phyloP scores from a whole-genome alignment of 2,797 vertebrate species.

The Gymnopithys bicolor region DNA sequence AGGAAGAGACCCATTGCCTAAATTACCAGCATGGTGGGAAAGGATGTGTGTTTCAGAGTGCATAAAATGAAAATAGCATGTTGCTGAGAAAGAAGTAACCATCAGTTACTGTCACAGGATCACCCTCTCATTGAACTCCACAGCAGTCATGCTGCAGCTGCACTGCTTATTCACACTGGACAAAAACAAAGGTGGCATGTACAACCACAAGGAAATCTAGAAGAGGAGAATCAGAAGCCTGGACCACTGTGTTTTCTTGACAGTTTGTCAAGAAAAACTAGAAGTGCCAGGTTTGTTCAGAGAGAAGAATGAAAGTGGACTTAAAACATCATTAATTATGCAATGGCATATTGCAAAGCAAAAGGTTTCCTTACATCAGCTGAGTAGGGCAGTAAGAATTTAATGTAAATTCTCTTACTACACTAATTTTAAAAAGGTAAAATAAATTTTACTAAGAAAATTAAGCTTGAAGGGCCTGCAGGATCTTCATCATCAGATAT shows the following conservation, averaged over 20 bases:
- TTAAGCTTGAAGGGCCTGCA: not conserved
- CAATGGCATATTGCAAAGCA: not conserved
- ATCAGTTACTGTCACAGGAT: not conserved
- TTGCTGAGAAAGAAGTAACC: not conserved
- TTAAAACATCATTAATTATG: not conserved
- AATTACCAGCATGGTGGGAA: not conserved
- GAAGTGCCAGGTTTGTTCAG: not conserved
- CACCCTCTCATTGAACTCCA: not conserved
- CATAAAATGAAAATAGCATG: not conserved
- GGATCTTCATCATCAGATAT: accelerated
- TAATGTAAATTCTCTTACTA: not conserved
- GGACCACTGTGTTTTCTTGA: not conserved
- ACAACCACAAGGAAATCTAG: not conserved
- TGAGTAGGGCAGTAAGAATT: not conserved
- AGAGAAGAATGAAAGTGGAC: not conserved
- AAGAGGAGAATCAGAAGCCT: not conserved
- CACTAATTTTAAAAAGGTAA: not conserved
- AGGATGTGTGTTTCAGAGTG: not conserved
- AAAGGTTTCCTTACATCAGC: not conserved
- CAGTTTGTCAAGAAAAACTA: not conserved
- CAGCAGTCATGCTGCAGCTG: not conserved
- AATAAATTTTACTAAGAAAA: not conserved
- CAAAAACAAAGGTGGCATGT: not conserved
- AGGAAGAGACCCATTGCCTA: not conserved
- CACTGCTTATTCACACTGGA: not conserved